These are phyloP conservation scores for Sebastes aleutianus DNA, from an alignment of 2,797 vertebrate species.

Conservation along the genomic window DNA sequence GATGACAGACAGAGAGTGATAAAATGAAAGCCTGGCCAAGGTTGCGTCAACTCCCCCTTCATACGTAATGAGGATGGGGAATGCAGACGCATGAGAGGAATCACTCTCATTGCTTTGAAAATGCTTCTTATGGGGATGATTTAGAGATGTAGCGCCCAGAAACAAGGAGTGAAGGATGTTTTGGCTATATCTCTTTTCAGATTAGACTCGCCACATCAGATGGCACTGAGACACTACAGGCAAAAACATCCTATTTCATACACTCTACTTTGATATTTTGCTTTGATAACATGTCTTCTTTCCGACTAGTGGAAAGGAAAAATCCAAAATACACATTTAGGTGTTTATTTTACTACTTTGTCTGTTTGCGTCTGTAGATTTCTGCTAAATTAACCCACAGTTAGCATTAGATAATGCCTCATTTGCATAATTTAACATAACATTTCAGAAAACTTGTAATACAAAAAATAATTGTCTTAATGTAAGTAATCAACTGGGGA, in stretches of 20 bases:
- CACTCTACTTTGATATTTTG: background rate
- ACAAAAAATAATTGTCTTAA: too few relatives aligned
- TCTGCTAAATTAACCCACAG: accelerated
- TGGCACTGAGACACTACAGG: background rate
- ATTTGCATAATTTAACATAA: accelerated
- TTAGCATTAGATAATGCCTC: too few relatives aligned
- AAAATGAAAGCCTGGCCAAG: slow-evolving; percentile 45
- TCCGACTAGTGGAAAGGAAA: too few relatives aligned
- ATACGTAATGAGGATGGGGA: slow-evolving; percentile 43
- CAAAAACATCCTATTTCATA: background rate
- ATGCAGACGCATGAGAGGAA: slow-evolving; percentile 18
- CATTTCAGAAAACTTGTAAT: too few relatives aligned
- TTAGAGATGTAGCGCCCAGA: slow-evolving; percentile 5
- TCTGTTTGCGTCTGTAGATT: too few relatives aligned
- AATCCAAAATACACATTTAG: too few relatives aligned
- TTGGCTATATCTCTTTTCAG: background rate
- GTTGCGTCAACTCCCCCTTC: slow-evolving; percentile 45
- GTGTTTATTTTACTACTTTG: too few relatives aligned
- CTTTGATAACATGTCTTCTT: background rate
- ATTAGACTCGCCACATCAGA: slow-evolving; percentile 8
- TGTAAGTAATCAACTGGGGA: accelerated
- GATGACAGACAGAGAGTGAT: slow-evolving; percentile 45
- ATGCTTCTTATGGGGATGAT: slow-evolving; percentile 37
- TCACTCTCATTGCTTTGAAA: slow-evolving; percentile 8
- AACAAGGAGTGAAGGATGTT: slow-evolving; percentile 16